phyloP scores from a whole-genome alignment of 1,140 invertebrate genomes.

The Schlechtendalia chinensis region DNA sequence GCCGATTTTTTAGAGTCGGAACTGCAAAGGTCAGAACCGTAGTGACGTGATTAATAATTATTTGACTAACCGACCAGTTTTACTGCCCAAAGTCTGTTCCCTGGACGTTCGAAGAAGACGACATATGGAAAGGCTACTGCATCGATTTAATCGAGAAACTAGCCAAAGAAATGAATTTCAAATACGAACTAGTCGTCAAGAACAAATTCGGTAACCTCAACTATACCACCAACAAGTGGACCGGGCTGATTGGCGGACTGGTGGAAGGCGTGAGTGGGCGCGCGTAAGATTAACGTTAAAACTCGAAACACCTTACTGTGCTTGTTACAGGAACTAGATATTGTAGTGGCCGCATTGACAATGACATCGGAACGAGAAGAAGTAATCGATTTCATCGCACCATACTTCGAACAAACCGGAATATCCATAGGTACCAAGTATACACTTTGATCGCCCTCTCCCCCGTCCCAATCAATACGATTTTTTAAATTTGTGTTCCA shows the following conservation, averaged over 20 bases:
- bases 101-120: conserved; percentile 56
- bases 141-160: conserved; percentile 81
- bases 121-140: conserved; percentile 82
- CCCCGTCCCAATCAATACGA: too few species aligned
- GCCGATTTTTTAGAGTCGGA: conserved; percentile 20
- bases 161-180: conserved; percentile 77
- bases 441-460: too few species aligned
- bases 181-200: conserved; percentile 77
- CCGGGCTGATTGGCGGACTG: conserved; percentile 87
- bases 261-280: conserved; percentile 67
- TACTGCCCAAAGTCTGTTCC: conserved; percentile 7
- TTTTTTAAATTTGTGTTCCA: too few species aligned
- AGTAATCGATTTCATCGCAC: conserved; percentile 87
- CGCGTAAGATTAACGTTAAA: conserved; percentile 26
- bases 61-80: too few species aligned
- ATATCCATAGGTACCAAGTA: conserved; percentile 80
- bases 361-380: conserved; percentile 93
- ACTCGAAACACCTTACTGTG: neutral
- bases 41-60: too few species aligned
- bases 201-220: conserved; percentile 73
- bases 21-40: neutral
- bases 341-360: conserved; percentile 79
- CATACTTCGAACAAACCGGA: conserved; percentile 86
- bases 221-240: conserved; percentile 74
- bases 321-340: conserved; percentile 74